Evolutionary conservation across 2,797 vertebrate species (phyloP), one percentile per base, ranked within the genome.

Genomic region (Sebastiscus tertius): DNA sequence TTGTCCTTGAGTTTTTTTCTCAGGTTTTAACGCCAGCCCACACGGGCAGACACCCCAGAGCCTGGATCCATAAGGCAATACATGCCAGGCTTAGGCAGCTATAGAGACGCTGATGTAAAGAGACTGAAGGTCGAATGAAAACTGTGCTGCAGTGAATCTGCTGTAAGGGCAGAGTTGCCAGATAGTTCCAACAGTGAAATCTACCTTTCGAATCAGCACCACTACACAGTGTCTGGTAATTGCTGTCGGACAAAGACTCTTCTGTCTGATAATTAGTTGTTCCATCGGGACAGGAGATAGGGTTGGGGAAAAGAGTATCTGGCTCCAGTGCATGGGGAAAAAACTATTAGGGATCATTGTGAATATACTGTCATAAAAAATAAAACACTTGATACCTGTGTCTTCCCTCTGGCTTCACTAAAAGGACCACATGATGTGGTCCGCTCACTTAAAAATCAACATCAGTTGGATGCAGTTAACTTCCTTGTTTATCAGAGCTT

Each of bases 1-100:
- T 92, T 94, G 91, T 92, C 82, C 89, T 91, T 92, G 85, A 79
- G 24, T 39, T 77, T 83, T 83, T 83, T 83, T 42, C 66, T 62
- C 54, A 76, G 56, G 34, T 70, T 81, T 83, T 75, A 79, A 71
- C n/a, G 14, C 14, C 49, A 56, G 39, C 81, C 77, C 67, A 83
- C 89, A 80, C 83, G 80, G 39, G 59, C 39, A 71, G 33, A 60
- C 67, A 72, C 78, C 79, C 67, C 33, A n/a, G 67, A 83, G 90
- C 75, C 84, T 74, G 34, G 90, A 90, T 94, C 87, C 80, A 85
- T 87, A 65, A 61, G 78, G 84, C 81, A 86, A 84, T 91, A 82
- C 80, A 87, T 82, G 66, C 58, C 33, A 72, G 34, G 73, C 85
- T 88, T 29, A 79, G 77, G 66, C 18, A 68, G 75, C 79, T 39